phyloP scores from a whole-genome alignment of 2,113 vertebrate species.

The Amphilophus citrinellus region DNA sequence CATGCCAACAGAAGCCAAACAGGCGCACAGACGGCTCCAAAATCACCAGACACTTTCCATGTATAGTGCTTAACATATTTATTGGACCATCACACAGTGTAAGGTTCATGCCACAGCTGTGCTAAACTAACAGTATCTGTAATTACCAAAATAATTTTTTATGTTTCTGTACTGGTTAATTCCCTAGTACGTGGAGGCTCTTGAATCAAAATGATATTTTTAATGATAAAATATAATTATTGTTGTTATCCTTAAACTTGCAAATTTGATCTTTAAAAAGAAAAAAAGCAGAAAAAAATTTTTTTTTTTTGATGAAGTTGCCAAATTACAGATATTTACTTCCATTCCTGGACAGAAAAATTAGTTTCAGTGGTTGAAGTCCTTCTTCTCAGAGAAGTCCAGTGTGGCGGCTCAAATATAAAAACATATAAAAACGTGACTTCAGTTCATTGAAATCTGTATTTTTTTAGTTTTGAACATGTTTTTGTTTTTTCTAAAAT shows the following conservation, averaged over 20 bases:
- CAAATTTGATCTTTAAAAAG: no score
- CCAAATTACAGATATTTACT: background rate
- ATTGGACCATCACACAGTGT: background rate
- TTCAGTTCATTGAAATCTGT: background rate
- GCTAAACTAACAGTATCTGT: background rate
- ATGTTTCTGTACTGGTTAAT: background rate
- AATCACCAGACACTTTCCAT: rapidly evolving
- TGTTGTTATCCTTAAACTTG: no score
- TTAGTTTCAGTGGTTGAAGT: background rate
- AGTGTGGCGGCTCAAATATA: no score
- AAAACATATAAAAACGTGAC: no score
- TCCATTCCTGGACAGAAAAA: background rate
- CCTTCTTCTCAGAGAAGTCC: no score
- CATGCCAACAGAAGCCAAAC: background rate
- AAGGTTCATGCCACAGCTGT: background rate
- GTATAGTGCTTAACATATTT: background rate
- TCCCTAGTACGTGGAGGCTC: background rate
- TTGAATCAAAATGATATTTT: background rate
- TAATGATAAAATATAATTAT: background rate
- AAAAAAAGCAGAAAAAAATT: no score
- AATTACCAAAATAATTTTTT: background rate
- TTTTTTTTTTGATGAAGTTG: no score
- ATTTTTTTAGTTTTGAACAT: background rate
- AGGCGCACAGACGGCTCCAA: no score
- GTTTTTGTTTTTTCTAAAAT: background rate